These are phyloP conservation scores for Strigops habroptila DNA, from an alignment of 2,113 vertebrate genomes.

Conservation along the genomic window DNA sequence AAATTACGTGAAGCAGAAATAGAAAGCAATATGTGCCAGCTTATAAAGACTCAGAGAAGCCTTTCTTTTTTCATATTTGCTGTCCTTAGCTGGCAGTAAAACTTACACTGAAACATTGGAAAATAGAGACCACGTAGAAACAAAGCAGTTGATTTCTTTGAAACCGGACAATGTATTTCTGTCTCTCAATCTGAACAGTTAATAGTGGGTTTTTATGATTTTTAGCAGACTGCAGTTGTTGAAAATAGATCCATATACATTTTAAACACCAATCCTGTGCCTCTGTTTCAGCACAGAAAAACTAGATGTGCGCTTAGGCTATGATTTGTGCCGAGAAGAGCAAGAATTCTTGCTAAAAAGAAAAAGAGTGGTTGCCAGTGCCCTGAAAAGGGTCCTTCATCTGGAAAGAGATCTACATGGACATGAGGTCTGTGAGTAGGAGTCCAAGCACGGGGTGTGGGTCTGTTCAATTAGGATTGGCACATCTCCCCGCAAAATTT, in stretches of 20 bases:
- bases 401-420: constrained; percentile 64
- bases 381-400: constrained; percentile 73
- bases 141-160: background rate
- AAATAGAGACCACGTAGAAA: background rate
- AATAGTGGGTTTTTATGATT: background rate
- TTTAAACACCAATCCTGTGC: background rate
- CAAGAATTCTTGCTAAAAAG: constrained; percentile 79
- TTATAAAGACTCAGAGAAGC: background rate
- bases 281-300: constrained; percentile 62
- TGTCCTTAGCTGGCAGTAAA: background rate
- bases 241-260: background rate
- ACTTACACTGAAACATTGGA: background rate
- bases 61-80: background rate
- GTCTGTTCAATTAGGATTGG: background rate
- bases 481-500: background rate
- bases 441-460: background rate
- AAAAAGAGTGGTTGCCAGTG: constrained; percentile 71
- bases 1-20: background rate
- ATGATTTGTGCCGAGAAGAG: constrained; percentile 75
- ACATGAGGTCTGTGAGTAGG: constrained; percentile 68
- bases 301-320: constrained; percentile 79
- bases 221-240: background rate
- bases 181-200: background rate
- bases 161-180: background rate
- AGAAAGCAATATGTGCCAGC: background rate